A percentile compares a stretch with the other conserved stretches of the same genome.
Evolutionary conservation across 2,113 vertebrate genomes (phyloP).

Genomic region (Sinocyclocheilus grahami): DNA sequence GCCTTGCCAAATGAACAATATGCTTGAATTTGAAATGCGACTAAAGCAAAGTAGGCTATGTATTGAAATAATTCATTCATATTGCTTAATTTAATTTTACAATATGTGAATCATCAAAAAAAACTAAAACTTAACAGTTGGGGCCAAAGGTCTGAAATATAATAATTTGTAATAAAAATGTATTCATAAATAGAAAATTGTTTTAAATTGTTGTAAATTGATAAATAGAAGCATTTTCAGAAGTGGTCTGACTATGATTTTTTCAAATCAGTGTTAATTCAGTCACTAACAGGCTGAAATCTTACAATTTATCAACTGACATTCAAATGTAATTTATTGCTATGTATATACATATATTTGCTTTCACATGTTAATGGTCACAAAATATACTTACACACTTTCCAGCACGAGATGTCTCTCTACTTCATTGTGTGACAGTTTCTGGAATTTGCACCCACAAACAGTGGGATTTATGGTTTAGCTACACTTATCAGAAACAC

Average conservation of each 20-base stretch:
- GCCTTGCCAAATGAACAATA: too few relatives aligned
- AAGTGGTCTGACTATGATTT: background rate
- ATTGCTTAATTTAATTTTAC: too few relatives aligned
- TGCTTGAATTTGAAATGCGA: too few relatives aligned
- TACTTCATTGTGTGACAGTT: background rate
- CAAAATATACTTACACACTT: background rate
- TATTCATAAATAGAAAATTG: background rate
- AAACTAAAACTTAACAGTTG: too few relatives aligned
- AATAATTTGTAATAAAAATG: background rate
- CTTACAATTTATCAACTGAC: background rate
- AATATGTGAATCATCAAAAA: too few relatives aligned
- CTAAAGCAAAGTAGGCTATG: too few relatives aligned
- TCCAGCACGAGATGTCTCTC: conserved; percentile 39
- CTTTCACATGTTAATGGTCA: background rate
- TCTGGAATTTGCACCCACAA: background rate
- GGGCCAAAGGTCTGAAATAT: background rate
- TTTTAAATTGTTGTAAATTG: background rate
- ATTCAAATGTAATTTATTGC: background rate
- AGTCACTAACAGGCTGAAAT: background rate
- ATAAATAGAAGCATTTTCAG: background rate
- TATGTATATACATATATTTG: background rate
- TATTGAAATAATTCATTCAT: too few relatives aligned
- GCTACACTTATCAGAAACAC: background rate
- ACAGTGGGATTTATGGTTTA: background rate
- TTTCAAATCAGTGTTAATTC: background rate